Base-by-base conservation (phyloP, 2,797 vertebrate genomes). In the Sebastes hopkinsi region DNA sequence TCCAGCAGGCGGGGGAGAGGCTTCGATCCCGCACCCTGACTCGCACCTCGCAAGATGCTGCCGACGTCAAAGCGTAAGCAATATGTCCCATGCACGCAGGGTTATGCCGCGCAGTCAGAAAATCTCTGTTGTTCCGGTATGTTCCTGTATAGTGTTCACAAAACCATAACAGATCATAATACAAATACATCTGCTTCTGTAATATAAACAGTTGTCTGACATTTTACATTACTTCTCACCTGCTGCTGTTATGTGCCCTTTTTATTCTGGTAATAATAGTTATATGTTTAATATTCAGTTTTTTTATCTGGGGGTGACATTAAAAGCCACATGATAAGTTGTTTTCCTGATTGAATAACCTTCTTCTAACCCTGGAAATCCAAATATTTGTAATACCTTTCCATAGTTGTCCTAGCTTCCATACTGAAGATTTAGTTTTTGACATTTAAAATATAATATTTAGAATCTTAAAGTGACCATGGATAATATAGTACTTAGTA, bases 41-140 rank as follows among this genome's bases (percentile, higher is more conserved):
- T 32, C 97, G 97, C 77, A 99, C 97, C 0, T 98, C 98, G 0
- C 99, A 99, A 92, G 99, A 99, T 93, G 97, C 98, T 0, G 97
- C 98, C 0, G 97, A 99, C 8, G 99, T 99, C 3, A 99, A 99
- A 94, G 99, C 99, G 98, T 99, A 89, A 98, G 98, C 92, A 72
- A 67, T 50, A 55, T 34, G 18, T 66, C 29, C 29, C 1, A 8
- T 32, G 13, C 18, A 52, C 16, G 18, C 42, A 46, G 6, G 1
- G 8, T 14, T 13, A 27, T 56, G 8, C 10, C 2, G 16, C 10
- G 32, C 27, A 58, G 14, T 55, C 14, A 54, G 14, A 69, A 79
- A 29, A 32, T 20, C 27, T 65, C 7, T 16, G 2, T 59, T 55
- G 8, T 10, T 16, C 10, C 10, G 9, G 3, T 42, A 25, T 66